Base-by-base conservation (phyloP, 2,888 invertebrate genomes). In the Quadriops clusia region DNA sequence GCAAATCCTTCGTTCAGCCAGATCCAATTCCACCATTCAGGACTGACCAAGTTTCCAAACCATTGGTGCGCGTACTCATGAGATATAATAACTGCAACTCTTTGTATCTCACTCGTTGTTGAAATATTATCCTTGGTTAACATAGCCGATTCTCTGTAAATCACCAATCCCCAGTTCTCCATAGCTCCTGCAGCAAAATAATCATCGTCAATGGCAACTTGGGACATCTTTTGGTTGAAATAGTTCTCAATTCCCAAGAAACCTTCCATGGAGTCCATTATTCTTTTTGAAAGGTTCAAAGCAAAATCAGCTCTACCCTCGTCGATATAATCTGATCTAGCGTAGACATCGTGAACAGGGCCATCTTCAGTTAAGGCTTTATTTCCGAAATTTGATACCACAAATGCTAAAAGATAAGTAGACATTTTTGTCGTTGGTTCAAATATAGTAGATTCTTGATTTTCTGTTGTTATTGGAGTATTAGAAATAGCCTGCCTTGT, bases 131-230 rank as follows among this genome's bases (percentile, higher is more conserved):
- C 12, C 3, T 23, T 23, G 3, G 9, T 11, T 11, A 18, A 16
- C 15, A 13, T 14, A 5, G 4, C 13, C 3, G 18, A 9, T 37
- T 34, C 38, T 76, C 69, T 70, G 61, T 81, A 87, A 2, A 83
- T 83, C 14, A 86, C 77, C 22, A 91, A 58, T 4, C 91, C 91
- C 90, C 91, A 91, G 54, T 91, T 93, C 54, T 93, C 90, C 90
- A 91, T 91, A 21, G 89, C 90, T 11, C 82, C 81, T 38, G 81
- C 77, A 15, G 74, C 68, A 48, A 89, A 89, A 21, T 40, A 40
- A 9, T 27, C 28, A 45, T 87, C 82, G 0, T 87, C 84, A 5
- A 91, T 72, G 0, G 85, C 85, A 2, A 81, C 78, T 39, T 83
- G 74, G 45, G 85, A 82, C 50, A 83, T 63, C 55, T 87, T 86